Percentiles rank a stretch among this genome's conserved stretches.
These are phyloP conservation scores for Albula glossodonta DNA, from an alignment of 2,113 vertebrate species.

Conservation along the genomic window DNA sequence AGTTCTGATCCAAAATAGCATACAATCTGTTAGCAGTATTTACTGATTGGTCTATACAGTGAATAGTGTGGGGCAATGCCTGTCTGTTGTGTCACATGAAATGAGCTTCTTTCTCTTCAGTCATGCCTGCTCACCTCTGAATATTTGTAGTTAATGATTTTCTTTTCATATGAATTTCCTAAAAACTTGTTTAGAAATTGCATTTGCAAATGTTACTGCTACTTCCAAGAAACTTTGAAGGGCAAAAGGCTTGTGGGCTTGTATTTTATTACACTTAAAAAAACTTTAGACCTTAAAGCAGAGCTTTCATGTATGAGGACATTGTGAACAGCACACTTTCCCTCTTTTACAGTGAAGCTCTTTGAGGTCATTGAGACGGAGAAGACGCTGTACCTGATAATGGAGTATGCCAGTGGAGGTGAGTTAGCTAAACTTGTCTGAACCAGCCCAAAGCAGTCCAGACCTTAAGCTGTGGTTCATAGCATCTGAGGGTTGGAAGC, in stretches of 20 bases:
- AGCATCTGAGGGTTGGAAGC: not conserved
- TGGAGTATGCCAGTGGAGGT: conserved; percentile 67
- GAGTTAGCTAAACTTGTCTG: not conserved
- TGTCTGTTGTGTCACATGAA: not conserved
- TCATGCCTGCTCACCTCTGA: not conserved
- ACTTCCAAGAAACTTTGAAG: not conserved
- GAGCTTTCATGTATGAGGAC: not conserved
- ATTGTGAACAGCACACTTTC: not conserved
- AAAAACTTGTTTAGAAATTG: not conserved
- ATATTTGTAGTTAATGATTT: not conserved
- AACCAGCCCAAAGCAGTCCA: not conserved
- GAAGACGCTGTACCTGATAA: conserved; percentile 95
- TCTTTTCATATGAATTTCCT: not conserved
- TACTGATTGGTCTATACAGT: not conserved
- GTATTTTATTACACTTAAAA: not conserved
- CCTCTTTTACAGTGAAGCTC: conserved; percentile 80
- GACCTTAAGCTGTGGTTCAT: not conserved
- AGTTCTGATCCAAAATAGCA: no score
- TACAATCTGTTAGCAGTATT: not conserved
- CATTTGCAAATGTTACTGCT: not conserved
- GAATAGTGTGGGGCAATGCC: not conserved
- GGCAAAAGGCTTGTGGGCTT: not conserved
- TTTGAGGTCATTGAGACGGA: conserved; percentile 97
- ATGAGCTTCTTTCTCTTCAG: not conserved
- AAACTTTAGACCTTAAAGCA: not conserved